phyloP scores from a whole-genome alignment of 2,797 vertebrate species.

The Peromyscus aztecus region DNA sequence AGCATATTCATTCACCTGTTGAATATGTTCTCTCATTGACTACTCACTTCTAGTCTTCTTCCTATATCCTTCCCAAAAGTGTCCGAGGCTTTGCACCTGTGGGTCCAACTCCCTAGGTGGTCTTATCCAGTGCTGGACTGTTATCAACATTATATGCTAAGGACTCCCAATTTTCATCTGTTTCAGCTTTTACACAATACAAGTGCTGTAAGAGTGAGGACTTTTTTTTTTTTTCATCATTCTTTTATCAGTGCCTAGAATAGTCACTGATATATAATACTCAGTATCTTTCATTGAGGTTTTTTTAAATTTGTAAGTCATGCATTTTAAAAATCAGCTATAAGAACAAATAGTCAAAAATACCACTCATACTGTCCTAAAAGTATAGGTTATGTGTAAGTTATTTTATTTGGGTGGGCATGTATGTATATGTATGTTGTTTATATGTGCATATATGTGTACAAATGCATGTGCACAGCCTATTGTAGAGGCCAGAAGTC shows the following conservation, averaged over 20 bases:
- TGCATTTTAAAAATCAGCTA: slow-evolving; percentile 50
- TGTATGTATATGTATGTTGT: background rate
- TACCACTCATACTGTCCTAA: slow-evolving; percentile 14
- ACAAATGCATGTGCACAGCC: no score
- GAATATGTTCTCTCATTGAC: background rate
- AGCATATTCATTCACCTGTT: background rate
- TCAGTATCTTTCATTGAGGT: background rate
- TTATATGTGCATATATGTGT: background rate
- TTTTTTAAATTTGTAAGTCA: slow-evolving; percentile 17
- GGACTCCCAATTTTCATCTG: background rate
- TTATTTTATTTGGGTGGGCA: background rate
- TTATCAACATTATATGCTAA: background rate
- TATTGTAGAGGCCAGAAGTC: background rate
- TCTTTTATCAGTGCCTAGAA: background rate
- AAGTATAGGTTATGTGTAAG: background rate
- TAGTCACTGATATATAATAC: background rate
- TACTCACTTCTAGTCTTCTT: background rate
- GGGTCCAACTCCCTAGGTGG: background rate
- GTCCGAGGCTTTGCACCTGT: background rate
- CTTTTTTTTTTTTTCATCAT: slow-evolving; percentile 20
- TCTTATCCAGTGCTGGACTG: background rate
- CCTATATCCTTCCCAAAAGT: background rate
- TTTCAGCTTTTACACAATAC: slow-evolving; percentile 3
- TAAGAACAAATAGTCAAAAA: slow-evolving; percentile 43
- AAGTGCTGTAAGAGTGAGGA: background rate